phyloP scores from a whole-genome alignment of 2,888 invertebrate species.

The Protophormia terraenovae region DNA sequence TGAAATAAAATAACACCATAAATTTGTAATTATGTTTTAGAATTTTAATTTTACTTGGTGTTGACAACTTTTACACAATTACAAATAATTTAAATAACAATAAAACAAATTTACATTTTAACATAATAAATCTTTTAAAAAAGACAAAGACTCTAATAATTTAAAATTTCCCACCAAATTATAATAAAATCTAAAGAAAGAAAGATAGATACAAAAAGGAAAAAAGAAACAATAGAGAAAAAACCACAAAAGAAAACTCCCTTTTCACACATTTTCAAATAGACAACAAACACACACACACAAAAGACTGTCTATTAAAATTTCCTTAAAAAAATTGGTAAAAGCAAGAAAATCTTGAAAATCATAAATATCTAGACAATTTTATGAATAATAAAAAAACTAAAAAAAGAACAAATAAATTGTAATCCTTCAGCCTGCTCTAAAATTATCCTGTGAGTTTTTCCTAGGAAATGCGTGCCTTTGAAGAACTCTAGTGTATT shows the following conservation, averaged over 20 bases:
- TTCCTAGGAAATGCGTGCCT: neutral
- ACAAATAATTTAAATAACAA: neutral
- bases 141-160: neutral
- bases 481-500: neutral
- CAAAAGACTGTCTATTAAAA: neutral
- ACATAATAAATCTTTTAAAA: neutral
- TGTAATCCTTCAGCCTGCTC: neutral
- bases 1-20: too few relatives aligned
- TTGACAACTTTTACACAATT: neutral
- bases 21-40: too few relatives aligned
- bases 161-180: neutral
- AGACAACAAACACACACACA: neutral
- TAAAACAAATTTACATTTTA: neutral
- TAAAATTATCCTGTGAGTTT: neutral
- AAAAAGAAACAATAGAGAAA: neutral
- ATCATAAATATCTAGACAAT: neutral
- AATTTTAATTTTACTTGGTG: neutral
- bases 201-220: neutral
- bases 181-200: neutral
- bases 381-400: neutral
- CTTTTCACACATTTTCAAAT: conserved; percentile 14
- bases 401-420: neutral
- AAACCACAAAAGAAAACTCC: conserved; percentile 15
- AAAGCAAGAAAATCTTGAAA: neutral
- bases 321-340: neutral